Evolutionary conservation across 2,888 invertebrate species (phyloP), one percentile per base, ranked within the genome.

Genomic region (Mellilla xanthometata): DNA sequence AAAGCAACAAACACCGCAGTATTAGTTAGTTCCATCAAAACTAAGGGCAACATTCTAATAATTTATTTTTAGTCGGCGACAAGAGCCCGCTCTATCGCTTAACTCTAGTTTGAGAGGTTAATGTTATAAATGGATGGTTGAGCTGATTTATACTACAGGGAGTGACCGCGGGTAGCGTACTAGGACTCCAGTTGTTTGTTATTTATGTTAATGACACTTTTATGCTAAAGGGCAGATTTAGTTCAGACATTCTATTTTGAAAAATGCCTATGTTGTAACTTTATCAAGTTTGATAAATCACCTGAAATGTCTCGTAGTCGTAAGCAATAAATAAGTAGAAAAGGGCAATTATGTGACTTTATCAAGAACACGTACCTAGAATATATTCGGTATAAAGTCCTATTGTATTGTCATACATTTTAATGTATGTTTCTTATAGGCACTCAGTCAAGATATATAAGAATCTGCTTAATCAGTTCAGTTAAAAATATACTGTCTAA

Each of bases 1-100:
- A 33, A 33, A 22, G n/a, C 32, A 3, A 11, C 11, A 22, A 3
- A 15, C 15, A 3, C 2, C 5, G 15, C 5, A 22, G 11, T 33
- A n/a, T 8, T 8, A 23, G 8, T 23, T 3, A 11, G 32, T 22
- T 33, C 0, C 12, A 12, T 12, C 0, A 36, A 39, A 51, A 50
- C 30, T 45, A 43, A 39, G 44, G 41, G 38, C 36, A 42, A 40
- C 48, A 36, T 49, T 45, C 35, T 43, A 31, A 48, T 46, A 44
- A 45, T 39, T 51, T 56, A 56, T 52, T 54, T 58, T 56, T 56
- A 52, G 54, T 44, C 41, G 39, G 34, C 29, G 50, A 54, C 53
- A 53, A 52, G 51, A 48, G 46, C 23, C 7, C 22, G 19, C 39
- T 29, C 33, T 27, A 10, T 33, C 5, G 30, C 22, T 39, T 39